Evolutionary conservation across 2,888 invertebrate species (phyloP), one percentile per base, ranked within the genome.

Genomic region (Heliconius cydno): DNA sequence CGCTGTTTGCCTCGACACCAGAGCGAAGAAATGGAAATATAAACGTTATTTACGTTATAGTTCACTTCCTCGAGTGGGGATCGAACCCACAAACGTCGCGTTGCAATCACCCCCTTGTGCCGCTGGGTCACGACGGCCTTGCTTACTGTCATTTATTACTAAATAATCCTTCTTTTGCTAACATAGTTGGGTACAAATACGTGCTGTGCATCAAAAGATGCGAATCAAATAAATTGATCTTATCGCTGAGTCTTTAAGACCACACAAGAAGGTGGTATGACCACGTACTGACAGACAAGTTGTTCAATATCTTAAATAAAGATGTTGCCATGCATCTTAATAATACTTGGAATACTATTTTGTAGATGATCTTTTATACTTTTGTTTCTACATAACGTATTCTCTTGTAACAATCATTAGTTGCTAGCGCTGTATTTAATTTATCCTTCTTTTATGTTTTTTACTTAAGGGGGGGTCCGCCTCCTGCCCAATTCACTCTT

Each of bases 241-340:
- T 75, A 75, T 75, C 75, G 41, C 41, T 15, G 46, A 75, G 19
- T 3, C 13, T 28, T 46, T 41, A 75, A 46, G 65, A 46, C 65
- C 75, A 46, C 65, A 75, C 75, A 66, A 63, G 75, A 65, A 30
- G 65, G 19, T 38, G 25, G 22, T 28, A 41, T 41, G 38, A 46
- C 65, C 75, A 75, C 46, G 63, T 66, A 41, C 65, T 41, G 41
- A 19, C 41, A 66, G 41, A 19, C 41, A 66, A 65, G 46, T 38
- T 75, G 28, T 10, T 41, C n/a, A 38, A n/a, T 65, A 19, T 38
- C n/a, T 74, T 63, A 74, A 74, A 60, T 52, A 41, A 28, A 38
- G 10, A 68, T 38, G 22, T 68, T 34, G 13, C 9, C 7, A 63
- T 34, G 15, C 13, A 38, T 60, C n/a, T 34, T 30, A n/a, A 13